phyloP scores from a whole-genome alignment of 2,888 invertebrate species.

The Pandemis corylana region DNA sequence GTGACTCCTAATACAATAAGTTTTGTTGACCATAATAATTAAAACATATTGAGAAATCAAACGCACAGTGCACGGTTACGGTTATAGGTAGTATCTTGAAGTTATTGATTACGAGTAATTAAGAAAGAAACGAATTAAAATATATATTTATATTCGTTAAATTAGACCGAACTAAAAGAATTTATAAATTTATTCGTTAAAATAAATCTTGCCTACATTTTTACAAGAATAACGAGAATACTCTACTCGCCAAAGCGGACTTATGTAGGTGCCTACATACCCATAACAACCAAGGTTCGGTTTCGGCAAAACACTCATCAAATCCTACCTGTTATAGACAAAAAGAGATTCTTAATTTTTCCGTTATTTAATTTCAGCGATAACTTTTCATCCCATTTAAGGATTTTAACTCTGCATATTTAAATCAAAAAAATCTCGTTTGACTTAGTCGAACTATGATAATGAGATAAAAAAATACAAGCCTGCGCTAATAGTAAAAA shows the following conservation, averaged over 20 bases:
- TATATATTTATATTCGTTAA: slow-evolving; percentile 18
- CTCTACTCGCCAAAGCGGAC: neutral
- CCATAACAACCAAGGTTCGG: too few relatives aligned
- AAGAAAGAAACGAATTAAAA: slow-evolving; percentile 56
- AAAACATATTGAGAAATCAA: slow-evolving; percentile 59
- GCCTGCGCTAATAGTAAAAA: too few relatives aligned
- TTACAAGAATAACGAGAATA: neutral
- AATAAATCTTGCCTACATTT: neutral
- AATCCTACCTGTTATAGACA: too few relatives aligned
- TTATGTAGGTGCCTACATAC: too few relatives aligned
- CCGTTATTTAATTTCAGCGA: too few relatives aligned
- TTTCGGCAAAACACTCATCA: too few relatives aligned
- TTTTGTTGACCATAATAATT: slow-evolving; percentile 20
- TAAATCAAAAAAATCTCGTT: too few relatives aligned
- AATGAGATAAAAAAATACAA: neutral
- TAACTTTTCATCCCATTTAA: too few relatives aligned
- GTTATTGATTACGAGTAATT: slow-evolving; percentile 50
- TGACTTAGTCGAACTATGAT: too few relatives aligned
- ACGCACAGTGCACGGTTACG: slow-evolving; percentile 59
- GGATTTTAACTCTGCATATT: too few relatives aligned
- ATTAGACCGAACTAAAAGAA: neutral
- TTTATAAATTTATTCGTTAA: neutral
- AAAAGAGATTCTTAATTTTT: too few relatives aligned
- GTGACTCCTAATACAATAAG: slow-evolving; percentile 31
- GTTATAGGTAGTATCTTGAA: slow-evolving; percentile 47